Conservation (phyloP, 1,140 invertebrate species). For the Drosophila rhopaloa region DNA sequence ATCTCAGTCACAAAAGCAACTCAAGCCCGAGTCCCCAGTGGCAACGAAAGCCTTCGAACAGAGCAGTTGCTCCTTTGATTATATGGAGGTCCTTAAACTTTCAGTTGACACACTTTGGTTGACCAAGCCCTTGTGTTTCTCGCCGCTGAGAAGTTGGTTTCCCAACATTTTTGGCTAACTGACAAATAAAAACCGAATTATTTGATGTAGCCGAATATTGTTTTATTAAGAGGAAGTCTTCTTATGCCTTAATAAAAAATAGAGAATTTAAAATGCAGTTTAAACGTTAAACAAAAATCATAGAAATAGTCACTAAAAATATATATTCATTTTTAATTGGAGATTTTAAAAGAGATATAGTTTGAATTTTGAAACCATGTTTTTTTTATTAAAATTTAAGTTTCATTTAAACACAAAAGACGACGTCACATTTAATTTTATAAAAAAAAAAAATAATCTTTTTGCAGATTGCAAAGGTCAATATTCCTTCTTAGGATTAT, state of each 20-base stretch:
- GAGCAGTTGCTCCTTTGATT: constrained; percentile 72
- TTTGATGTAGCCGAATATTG: background rate
- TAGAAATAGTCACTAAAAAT: no score
- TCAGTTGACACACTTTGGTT: constrained; percentile 78
- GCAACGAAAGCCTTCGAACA: constrained; percentile 62
- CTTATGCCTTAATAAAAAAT: constrained; percentile 8
- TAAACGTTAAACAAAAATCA: background rate
- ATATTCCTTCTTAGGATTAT: background rate
- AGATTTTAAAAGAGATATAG: no score
- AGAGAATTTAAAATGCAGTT: background rate
- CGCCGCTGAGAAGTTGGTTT: constrained; percentile 75
- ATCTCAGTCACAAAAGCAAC: background rate
- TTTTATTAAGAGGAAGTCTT: background rate
- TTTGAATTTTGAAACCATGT: no score
- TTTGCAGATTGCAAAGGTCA: no score
- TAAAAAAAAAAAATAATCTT: no score
- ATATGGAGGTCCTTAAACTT: constrained; percentile 73
- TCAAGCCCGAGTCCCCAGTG: background rate
- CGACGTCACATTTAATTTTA: no score
- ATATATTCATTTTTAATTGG: no score
- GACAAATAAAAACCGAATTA: background rate
- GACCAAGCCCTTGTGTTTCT: constrained; percentile 75
- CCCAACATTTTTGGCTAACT: constrained; percentile 71
- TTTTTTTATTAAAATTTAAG: no score
- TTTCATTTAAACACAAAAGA: no score